Conservation (phyloP, 1,140 invertebrate genomes). For the Ceratina calcarata region DNA sequence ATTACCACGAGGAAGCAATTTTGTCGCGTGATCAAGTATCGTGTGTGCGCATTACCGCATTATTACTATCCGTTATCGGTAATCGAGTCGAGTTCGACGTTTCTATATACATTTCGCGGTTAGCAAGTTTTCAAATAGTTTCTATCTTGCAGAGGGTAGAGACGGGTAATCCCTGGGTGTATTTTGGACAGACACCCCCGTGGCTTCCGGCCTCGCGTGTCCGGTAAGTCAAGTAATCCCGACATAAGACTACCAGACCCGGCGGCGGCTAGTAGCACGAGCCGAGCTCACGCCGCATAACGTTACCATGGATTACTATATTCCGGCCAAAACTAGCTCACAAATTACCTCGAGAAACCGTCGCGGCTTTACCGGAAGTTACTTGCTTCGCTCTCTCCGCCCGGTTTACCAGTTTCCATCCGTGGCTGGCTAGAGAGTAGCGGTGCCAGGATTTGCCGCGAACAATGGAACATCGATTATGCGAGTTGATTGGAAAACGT, state of each 20-base stretch:
- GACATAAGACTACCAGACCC: constrained; percentile 71
- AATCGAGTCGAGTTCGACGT: constrained; percentile 6
- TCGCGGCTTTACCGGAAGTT: constrained; percentile 73
- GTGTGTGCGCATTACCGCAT: constrained; percentile 10
- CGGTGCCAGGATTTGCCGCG: constrained; percentile 52
- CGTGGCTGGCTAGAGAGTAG: constrained; percentile 1
- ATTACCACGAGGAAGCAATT: constrained; percentile 26
- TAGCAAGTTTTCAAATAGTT: constrained; percentile 58
- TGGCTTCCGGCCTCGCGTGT: constrained; percentile 70
- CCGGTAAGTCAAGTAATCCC: constrained; percentile 74
- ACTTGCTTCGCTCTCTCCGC: constrained; percentile 42
- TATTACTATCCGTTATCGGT: constrained; percentile 26
- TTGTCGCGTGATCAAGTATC: constrained; percentile 27
- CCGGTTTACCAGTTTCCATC: constrained; percentile 39
- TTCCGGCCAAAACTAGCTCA: constrained; percentile 71
- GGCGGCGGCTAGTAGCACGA: constrained; percentile 34
- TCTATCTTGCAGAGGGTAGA: constrained; percentile 51
- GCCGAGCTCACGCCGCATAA: constrained; percentile 65
- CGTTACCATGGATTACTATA: constrained; percentile 75
- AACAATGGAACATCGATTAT: constrained; percentile 20
- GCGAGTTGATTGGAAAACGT: constrained; percentile 16
- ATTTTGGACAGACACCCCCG: constrained; percentile 64
- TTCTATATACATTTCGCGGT: constrained; percentile 31
- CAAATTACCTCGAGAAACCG: constrained; percentile 77
- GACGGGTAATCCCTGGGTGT: constrained; percentile 60